Base-by-base conservation (phyloP, 2,888 invertebrate species). In the Drosophila setosimentum region DNA sequence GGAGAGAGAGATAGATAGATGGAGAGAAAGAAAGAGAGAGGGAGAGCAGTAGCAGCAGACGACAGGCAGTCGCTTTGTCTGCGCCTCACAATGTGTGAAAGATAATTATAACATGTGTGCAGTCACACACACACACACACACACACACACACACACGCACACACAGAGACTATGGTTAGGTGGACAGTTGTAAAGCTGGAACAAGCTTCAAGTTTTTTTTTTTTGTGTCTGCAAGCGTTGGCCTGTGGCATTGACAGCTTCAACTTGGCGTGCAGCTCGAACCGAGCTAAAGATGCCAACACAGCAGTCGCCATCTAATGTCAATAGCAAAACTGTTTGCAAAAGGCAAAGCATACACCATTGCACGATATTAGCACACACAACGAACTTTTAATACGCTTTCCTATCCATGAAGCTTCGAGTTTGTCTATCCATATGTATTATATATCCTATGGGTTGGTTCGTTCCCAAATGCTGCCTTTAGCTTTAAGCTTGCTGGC, bases 61-160 rank as follows among this genome's bases (percentile, higher is more conserved):
- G 71, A 82, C 77, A 74, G 67, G 72, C 82, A 70, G 68, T 59
- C 80, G 78, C 76, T 78, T 82, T 76, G 74, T 82, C 83, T 86
- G 78, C 62, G 69, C 55, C 73, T 76, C 63, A 66, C 75, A 82
- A 83, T 86, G 82, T 83, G 85, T 78, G 83, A 78, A 80, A 80
- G 86, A 87, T 87, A 87, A 87, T 87, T 87, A 87, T 82, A 85
- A 87, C 83, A 87, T 80, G 80, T 77, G 76, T 63, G 67, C 60
- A 55, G 67, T 71, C 67, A 73, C 68, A 57, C 65, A 61, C 32
- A 55, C 48, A 61, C 49, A 55, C 70, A 37, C 42, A 67, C 69
- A 63, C 53, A 64, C 40, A 55, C n/a, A 60, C 13, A 65, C 35
- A 42, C 13, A 33, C 21, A 27, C 27, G 16, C 37, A 27, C 33